These are phyloP conservation scores for Pachydiplax longipennis DNA, from an alignment of 2,888 invertebrate genomes.

Conservation along the genomic window DNA sequence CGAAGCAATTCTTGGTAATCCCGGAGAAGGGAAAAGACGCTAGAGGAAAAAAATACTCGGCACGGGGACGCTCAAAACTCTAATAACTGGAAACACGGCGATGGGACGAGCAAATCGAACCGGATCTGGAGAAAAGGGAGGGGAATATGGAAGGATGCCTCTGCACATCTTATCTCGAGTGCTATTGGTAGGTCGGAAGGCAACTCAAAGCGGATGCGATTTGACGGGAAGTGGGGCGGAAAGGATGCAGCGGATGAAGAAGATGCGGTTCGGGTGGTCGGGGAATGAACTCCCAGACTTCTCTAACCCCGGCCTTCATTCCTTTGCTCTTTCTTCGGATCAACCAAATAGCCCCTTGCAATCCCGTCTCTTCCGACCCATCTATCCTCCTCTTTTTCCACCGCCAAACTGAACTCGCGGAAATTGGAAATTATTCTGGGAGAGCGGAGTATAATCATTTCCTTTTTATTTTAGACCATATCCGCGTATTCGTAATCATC, in stretches of 20 bases:
- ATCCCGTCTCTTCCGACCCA: not conserved
- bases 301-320: not conserved
- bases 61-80: conserved; percentile 11
- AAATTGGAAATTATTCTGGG: too few relatives aligned
- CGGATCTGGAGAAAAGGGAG: not conserved
- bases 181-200: conserved; percentile 1
- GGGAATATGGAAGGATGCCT: not conserved
- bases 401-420: not conserved
- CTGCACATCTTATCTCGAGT: conserved; percentile 1
- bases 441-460: too few relatives aligned
- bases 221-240: conserved; percentile 33
- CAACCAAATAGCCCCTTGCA: not conserved
- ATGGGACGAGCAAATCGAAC: not conserved
- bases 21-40: not conserved
- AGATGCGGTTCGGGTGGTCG: conserved; percentile 9
- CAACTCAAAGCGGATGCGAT: conserved; percentile 1
- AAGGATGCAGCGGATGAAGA: conserved; percentile 14
- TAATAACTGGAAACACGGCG: conserved; percentile 21
- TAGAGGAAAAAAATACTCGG: not conserved
- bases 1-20: not conserved
- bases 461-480: too few relatives aligned
- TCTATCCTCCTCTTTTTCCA: too few relatives aligned
- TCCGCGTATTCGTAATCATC: too few relatives aligned
- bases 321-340: not conserved
- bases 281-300: conserved; percentile 2